Conservation (phyloP, 2,888 invertebrate genomes). For the Auanema sp. region DNA sequence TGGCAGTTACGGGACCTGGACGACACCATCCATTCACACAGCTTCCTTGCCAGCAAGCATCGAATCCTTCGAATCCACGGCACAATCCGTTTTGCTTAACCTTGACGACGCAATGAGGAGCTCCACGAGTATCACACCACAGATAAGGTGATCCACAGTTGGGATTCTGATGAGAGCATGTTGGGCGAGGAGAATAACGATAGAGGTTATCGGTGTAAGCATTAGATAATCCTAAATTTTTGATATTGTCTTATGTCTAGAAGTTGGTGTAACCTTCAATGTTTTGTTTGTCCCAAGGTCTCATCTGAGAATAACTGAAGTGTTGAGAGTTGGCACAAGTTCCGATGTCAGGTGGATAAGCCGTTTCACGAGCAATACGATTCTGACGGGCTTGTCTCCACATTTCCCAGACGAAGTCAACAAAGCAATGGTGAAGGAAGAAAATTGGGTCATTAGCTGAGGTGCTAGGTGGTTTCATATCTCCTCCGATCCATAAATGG, state of each 20-base stretch:
- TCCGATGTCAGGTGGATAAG: conserved; percentile 57
- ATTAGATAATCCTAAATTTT: conserved; percentile 59
- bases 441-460: conserved; percentile 58
- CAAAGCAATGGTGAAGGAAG: conserved; percentile 60
- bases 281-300: conserved; percentile 61
- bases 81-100: conserved; percentile 50
- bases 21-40: conserved; percentile 56
- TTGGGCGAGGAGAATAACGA: conserved; percentile 57
- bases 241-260: no score
- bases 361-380: conserved; percentile 51
- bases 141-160: conserved; percentile 51
- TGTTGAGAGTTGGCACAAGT: conserved; percentile 61
- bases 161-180: conserved; percentile 49
- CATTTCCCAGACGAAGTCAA: conserved; percentile 60
- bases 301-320: conserved; percentile 60
- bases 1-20: conserved; percentile 31
- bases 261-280: no score
- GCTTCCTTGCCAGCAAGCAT: conserved; percentile 53
- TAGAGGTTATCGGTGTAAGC: conserved; percentile 61
- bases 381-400: conserved; percentile 59
- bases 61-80: conserved; percentile 58
- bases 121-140: conserved; percentile 48
- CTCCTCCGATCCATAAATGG: conserved; percentile 61
- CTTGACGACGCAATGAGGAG: conserved; percentile 60
- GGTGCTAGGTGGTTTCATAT: conserved; percentile 58